A percentile compares a stretch with the other conserved stretches of the same genome.
These are phyloP conservation scores for Glossosoma conforme DNA, from an alignment of 1,140 invertebrate genomes.

Conservation along the genomic window DNA sequence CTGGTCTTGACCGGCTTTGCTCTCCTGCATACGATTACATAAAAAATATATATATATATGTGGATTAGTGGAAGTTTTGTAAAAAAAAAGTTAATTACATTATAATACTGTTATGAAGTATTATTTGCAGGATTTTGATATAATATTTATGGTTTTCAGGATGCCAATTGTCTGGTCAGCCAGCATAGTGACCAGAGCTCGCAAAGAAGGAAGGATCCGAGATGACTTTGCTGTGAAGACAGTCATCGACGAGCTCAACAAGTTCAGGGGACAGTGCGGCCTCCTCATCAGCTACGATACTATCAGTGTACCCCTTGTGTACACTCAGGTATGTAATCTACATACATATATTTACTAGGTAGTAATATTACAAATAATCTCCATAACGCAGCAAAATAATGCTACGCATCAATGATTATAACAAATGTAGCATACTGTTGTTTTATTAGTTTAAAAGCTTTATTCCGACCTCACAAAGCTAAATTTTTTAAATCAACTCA, in stretches of 20 bases:
- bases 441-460: too few relatives aligned
- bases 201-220: constrained; percentile 86
- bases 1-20: too few relatives aligned
- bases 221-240: constrained; percentile 92
- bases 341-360: constrained; percentile 53
- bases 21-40: not conserved
- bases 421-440: too few relatives aligned
- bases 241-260: constrained; percentile 83
- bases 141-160: constrained; percentile 36
- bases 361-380: constrained; percentile 52
- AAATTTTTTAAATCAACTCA: too few relatives aligned
- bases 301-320: constrained; percentile 88
- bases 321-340: constrained; percentile 70
- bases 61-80: constrained; percentile 1
- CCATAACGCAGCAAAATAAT: too few relatives aligned
- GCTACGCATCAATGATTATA: too few relatives aligned
- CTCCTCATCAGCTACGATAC: constrained; percentile 80
- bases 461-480: too few relatives aligned
- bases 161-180: constrained; percentile 91
- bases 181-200: constrained; percentile 77
- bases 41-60: not conserved
- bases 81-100: not conserved
- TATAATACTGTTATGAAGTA: not conserved
- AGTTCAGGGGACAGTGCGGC: constrained; percentile 80
- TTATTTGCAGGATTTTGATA: constrained; percentile 1